Conservation (phyloP, 2,888 invertebrate genomes). For the Drosophila tanythrix region DNA sequence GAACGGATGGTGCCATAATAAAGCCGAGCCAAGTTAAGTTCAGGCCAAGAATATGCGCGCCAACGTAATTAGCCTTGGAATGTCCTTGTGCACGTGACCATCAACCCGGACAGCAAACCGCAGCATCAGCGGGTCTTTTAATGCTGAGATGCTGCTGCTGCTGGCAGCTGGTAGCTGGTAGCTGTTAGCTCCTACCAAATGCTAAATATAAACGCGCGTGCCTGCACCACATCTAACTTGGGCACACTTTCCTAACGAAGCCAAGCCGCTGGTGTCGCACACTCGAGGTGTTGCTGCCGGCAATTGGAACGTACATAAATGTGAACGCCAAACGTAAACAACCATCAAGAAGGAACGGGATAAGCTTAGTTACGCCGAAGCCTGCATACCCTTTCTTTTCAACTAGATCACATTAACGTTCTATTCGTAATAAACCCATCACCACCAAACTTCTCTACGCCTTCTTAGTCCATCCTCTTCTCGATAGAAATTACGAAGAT, state of each 20-base stretch:
- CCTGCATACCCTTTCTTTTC: background rate
- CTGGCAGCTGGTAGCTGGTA: background rate
- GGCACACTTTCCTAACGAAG: conserved; percentile 77
- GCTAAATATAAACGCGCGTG: conserved; percentile 80
- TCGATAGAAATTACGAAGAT: background rate
- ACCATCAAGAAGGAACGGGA: conserved; percentile 35
- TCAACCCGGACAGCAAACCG: conserved; percentile 38
- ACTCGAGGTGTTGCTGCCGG: conserved; percentile 49
- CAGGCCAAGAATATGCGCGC: conserved; percentile 49
- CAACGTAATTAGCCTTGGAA: conserved; percentile 79
- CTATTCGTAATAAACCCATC: background rate
- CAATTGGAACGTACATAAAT: conserved; percentile 54
- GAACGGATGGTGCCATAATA: conserved; percentile 65
- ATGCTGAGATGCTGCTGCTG: conserved; percentile 4
- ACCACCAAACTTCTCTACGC: background rate
- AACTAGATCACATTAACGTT: background rate
- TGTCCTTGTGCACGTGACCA: conserved; percentile 80
- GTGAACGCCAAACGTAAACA: conserved; percentile 54
- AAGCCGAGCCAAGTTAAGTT: conserved; percentile 43
- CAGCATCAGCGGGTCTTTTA: conserved; percentile 36
- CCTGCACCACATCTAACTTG: conserved; percentile 76
- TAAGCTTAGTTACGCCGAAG: background rate
- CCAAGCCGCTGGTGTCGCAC: conserved; percentile 31
- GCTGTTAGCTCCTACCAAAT: conserved; percentile 24
- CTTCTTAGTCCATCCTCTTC: background rate